Evolutionary conservation across 37 sponge, comb jelly and placozoan genomes (phyloP).

Genomic region (Crambe crambe): DNA sequence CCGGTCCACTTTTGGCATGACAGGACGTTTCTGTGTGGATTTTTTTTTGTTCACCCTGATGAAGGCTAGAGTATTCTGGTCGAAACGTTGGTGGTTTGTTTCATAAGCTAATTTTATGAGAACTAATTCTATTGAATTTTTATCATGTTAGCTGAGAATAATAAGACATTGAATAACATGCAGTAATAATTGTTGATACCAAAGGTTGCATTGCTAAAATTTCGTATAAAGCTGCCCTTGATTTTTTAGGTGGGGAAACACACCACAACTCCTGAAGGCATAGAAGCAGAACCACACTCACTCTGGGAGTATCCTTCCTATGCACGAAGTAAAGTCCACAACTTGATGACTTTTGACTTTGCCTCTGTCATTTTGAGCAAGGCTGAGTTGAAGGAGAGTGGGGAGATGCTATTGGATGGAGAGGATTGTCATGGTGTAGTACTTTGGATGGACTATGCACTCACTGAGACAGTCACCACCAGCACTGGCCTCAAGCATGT

Average conservation of each 20-base stretch:
- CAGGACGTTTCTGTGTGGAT: no score
- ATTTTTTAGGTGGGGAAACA: constrained; percentile 42
- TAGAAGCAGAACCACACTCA: constrained; percentile 71
- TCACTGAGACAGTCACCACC: constrained; percentile 17
- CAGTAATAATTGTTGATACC: no score
- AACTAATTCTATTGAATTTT: no score
- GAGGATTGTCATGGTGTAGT: constrained; percentile 69
- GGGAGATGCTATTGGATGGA: not conserved
- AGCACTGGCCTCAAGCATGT: constrained; percentile 52
- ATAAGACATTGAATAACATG: no score
- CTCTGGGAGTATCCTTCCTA: constrained; percentile 86
- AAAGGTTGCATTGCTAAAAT: not conserved
- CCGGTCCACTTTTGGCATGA: no score
- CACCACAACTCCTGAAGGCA: constrained; percentile 12
- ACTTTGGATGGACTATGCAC: constrained; percentile 85
- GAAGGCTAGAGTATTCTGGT: no score
- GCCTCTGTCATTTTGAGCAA: constrained; percentile 21
- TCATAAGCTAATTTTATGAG: no score
- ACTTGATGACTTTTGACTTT: constrained; percentile 78
- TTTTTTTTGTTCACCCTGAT: no score
- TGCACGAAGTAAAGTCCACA: constrained; percentile 37
- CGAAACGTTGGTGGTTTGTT: no score
- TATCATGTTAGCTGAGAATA: no score
- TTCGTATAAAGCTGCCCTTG: no score
- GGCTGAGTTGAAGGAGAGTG: not conserved